Percentiles rank a stretch among this genome's conserved stretches.
phyloP scores from a whole-genome alignment of 2,797 vertebrate species.

The Distichodus sexfasciatus region DNA sequence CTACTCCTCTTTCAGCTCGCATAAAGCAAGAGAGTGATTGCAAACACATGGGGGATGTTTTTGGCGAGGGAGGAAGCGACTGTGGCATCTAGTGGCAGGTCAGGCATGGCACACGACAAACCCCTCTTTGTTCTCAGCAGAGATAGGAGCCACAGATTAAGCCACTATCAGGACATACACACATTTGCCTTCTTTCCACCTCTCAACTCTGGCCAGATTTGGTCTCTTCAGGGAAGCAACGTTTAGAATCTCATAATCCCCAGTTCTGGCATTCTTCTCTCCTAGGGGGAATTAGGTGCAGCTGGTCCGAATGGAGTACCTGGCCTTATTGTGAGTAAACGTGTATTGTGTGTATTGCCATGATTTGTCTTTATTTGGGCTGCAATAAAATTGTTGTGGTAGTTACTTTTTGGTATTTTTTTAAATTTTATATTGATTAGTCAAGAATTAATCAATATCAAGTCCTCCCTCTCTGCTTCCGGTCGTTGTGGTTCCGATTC shows the following conservation, averaged over 20 bases:
- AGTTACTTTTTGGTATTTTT: too few species aligned
- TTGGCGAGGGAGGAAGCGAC: constrained; percentile 64
- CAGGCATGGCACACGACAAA: constrained; percentile 63
- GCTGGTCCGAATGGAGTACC: constrained; percentile 88
- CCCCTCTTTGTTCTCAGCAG: constrained; percentile 62
- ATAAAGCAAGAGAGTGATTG: constrained; percentile 29
- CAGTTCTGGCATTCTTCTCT: constrained; percentile 53
- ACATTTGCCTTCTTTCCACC: constrained; percentile 20
- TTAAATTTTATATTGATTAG: too few species aligned
- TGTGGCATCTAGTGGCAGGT: constrained; percentile 55
- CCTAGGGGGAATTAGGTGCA: constrained; percentile 89
- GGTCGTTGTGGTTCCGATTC: too few species aligned
- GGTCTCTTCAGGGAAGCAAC: constrained; percentile 34
- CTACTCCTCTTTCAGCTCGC: constrained; percentile 46
- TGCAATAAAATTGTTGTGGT: too few species aligned
- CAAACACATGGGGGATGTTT: constrained; percentile 46
- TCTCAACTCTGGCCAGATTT: constrained; percentile 18
- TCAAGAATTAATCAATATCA: too few species aligned
- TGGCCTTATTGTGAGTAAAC: constrained; percentile 90
- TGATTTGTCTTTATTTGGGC: neutral
- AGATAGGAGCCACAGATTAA: constrained; percentile 45
- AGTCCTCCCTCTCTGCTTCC: too few species aligned
- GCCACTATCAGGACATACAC: neutral
- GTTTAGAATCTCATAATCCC: constrained; percentile 50
- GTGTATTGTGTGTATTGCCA: neutral